Conservation (phyloP, 2,888 invertebrate genomes). For the Eupithecia abbreviata region DNA sequence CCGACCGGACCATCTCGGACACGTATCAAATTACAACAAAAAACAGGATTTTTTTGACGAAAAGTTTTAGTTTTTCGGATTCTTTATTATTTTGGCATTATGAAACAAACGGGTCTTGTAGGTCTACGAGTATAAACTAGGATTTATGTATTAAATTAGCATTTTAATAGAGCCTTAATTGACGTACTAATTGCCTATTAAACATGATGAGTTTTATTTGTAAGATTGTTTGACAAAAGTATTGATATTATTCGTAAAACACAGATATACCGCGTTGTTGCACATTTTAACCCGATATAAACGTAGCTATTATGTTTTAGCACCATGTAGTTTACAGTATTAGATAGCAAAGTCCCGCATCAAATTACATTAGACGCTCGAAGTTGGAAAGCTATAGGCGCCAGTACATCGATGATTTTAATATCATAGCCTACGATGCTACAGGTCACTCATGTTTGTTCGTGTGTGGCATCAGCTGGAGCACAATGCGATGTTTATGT, state of each 20-base stretch:
- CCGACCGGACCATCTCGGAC: background rate
- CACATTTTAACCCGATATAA: conserved; percentile 17
- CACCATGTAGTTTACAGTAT: conserved; percentile 61
- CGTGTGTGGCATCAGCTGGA: conserved; percentile 61
- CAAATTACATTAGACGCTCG: conserved; percentile 67
- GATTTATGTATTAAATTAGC: background rate
- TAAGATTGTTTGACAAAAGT: background rate
- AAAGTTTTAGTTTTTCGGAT: background rate
- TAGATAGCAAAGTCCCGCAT: conserved; percentile 66
- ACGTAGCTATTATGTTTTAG: conserved; percentile 36
- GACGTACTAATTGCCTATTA: background rate
- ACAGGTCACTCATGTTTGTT: conserved; percentile 46
- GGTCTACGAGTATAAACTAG: background rate
- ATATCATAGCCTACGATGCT: conserved; percentile 36
- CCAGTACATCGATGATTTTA: conserved; percentile 42
- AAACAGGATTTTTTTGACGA: background rate
- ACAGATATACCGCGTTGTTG: background rate
- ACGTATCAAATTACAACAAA: background rate
- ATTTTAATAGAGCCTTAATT: conserved; percentile 6
- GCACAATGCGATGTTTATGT: conserved; percentile 48
- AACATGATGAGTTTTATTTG: background rate
- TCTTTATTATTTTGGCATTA: no score
- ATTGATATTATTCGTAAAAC: background rate
- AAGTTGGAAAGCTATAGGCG: conserved; percentile 52
- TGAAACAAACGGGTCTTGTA: background rate